These are phyloP conservation scores for Ardeotis arabs DNA, from an alignment of 2,113 vertebrate genomes.

Conservation along the genomic window DNA sequence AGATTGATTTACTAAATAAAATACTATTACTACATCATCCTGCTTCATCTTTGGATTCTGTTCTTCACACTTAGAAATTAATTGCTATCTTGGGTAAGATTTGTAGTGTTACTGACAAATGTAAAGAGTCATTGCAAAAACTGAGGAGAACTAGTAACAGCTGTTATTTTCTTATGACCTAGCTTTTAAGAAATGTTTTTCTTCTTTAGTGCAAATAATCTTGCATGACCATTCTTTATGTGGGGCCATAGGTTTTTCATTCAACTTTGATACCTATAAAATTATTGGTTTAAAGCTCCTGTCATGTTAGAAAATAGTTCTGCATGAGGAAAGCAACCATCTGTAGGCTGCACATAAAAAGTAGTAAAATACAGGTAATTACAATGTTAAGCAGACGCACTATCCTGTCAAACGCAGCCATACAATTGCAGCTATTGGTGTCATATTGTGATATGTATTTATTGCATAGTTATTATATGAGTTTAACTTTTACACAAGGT, in stretches of 20 bases:
- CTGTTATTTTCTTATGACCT: neutral
- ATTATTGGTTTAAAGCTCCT: neutral
- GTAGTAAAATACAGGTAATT: neutral
- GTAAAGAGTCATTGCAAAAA: neutral
- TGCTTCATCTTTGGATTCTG: neutral
- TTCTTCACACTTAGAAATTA: neutral
- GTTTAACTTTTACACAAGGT: neutral
- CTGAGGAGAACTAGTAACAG: neutral
- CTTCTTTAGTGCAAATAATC: neutral
- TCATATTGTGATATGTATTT: neutral
- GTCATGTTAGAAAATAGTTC: neutral
- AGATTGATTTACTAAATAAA: slow-evolving; percentile 45
- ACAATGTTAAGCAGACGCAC: neutral
- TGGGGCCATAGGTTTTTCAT: neutral
- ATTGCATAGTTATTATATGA: neutral
- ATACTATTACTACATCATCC: slow-evolving; percentile 29
- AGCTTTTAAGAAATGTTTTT: neutral
- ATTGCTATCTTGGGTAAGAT: neutral
- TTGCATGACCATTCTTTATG: neutral
- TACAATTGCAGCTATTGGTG: neutral
- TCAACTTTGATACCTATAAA: neutral
- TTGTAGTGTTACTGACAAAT: neutral
- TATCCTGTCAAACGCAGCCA: neutral
- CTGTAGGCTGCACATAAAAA: neutral
- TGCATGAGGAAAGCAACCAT: neutral